Percentiles rank a stretch among this genome's conserved stretches.
These are phyloP conservation scores for Brachirus orientalis DNA, from an alignment of 2,113 vertebrate species.

Conservation along the genomic window DNA sequence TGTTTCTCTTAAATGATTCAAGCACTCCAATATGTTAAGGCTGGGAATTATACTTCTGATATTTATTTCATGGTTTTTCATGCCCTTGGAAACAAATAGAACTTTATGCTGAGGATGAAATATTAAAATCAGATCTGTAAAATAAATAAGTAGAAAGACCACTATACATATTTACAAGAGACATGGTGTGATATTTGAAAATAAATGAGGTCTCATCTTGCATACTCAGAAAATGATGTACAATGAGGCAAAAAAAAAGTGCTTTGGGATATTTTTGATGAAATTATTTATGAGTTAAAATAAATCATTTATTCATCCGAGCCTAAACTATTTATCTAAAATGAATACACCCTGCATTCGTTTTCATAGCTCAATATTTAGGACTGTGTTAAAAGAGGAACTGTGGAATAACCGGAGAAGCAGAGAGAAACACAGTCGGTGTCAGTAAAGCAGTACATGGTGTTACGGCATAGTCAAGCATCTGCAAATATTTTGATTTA, in stretches of 20 bases:
- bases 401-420: slow-evolving; percentile 70
- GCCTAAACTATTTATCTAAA: slow-evolving; percentile 83
- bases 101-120: slow-evolving; percentile 82
- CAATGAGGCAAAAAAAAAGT: slow-evolving; percentile 83
- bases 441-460: slow-evolving; percentile 86
- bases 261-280: slow-evolving; percentile 82
- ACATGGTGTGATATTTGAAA: slow-evolving; percentile 82
- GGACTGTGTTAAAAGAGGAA: slow-evolving; percentile 58
- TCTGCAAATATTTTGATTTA: too few relatives aligned
- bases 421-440: slow-evolving; percentile 82
- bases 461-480: slow-evolving; percentile 85
- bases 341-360: slow-evolving; percentile 77
- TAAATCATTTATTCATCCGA: slow-evolving; percentile 80
- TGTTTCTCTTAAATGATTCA: slow-evolving; percentile 79
- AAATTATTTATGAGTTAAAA: slow-evolving; percentile 85
- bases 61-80: slow-evolving; percentile 79
- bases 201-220: slow-evolving; percentile 82
- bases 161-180: slow-evolving; percentile 85
- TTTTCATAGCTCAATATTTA: slow-evolving; percentile 79
- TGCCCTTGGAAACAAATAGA: slow-evolving; percentile 82
- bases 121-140: slow-evolving; percentile 84
- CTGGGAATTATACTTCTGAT: slow-evolving; percentile 78
- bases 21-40: slow-evolving; percentile 74
- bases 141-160: slow-evolving; percentile 84
- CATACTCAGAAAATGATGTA: slow-evolving; percentile 81